Conservation (phyloP, 2,888 invertebrate genomes). For the Alentia gelatinosa region DNA sequence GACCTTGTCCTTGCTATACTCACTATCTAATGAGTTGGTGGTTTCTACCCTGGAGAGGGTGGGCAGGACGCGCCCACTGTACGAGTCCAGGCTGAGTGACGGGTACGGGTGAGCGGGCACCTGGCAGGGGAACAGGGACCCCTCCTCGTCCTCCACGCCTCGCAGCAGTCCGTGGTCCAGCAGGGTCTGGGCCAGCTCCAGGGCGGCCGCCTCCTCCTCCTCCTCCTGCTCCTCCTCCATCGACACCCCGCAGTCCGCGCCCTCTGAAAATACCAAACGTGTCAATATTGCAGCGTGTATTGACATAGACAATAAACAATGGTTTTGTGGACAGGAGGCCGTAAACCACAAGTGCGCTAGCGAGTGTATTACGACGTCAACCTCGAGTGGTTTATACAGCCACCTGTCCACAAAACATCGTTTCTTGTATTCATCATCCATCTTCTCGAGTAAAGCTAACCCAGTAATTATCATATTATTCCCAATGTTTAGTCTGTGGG, state of each 20-base stretch:
- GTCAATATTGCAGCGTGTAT: no score
- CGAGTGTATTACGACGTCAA: no score
- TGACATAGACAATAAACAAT: no score
- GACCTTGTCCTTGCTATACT: not conserved
- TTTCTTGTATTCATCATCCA: no score
- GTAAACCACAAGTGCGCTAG: no score
- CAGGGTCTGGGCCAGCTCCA: conserved; percentile 68
- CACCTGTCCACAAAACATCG: no score
- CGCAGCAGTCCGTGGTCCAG: conserved; percentile 68
- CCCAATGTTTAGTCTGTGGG: not conserved
- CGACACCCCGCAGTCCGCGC: not conserved
- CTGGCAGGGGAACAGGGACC: not conserved
- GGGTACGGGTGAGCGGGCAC: conserved; percentile 11
- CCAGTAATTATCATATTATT: no score
- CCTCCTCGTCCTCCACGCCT: conserved; percentile 65
- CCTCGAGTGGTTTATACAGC: no score
- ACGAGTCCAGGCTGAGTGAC: not conserved
- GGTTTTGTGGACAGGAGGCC: no score
- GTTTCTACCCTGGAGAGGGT: not conserved
- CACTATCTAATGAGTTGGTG: not conserved
- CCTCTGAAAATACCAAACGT: not conserved
- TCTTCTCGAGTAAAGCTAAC: no score
- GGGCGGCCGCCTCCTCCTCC: conserved; percentile 62
- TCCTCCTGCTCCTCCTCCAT: not conserved
- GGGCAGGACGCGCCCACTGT: not conserved